These are phyloP conservation scores for Octodon degus DNA, from an alignment of 2,113 vertebrate species.

Conservation along the genomic window DNA sequence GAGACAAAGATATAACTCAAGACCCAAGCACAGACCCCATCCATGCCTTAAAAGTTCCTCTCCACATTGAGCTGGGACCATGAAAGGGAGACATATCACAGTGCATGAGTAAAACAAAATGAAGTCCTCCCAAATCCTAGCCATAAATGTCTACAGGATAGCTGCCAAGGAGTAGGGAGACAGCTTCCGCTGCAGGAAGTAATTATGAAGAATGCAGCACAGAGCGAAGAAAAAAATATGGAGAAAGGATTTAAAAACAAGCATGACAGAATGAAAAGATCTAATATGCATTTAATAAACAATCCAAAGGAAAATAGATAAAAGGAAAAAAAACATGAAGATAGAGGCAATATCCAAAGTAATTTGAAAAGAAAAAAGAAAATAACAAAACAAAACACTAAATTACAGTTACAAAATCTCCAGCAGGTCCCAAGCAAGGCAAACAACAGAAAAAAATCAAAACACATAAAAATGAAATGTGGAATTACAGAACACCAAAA, in stretches of 20 bases:
- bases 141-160: not conserved
- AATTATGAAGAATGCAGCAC: not conserved
- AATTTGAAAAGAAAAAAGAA: not conserved
- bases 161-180: not conserved
- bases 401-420: not conserved
- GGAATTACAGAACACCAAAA: not conserved
- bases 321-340: not conserved
- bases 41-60: not conserved
- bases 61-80: not conserved
- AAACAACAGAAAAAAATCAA: not conserved
- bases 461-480: not conserved
- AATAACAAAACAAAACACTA: not conserved
- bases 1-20: constrained; percentile 12
- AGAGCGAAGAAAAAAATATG: not conserved
- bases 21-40: not conserved
- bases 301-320: not conserved
- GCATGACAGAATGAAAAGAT: not conserved
- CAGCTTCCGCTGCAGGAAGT: not conserved
- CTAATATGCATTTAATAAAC: not conserved
- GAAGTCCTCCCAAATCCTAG: not conserved
- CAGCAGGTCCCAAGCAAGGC: not conserved
- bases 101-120: not conserved
- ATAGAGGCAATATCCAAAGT: not conserved
- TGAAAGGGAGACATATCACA: not conserved
- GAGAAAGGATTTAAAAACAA: not conserved